Percentiles rank a stretch among this genome's conserved stretches.
Conservation (phyloP, 2,797 vertebrate genomes). For the Myotis daubentonii region DNA sequence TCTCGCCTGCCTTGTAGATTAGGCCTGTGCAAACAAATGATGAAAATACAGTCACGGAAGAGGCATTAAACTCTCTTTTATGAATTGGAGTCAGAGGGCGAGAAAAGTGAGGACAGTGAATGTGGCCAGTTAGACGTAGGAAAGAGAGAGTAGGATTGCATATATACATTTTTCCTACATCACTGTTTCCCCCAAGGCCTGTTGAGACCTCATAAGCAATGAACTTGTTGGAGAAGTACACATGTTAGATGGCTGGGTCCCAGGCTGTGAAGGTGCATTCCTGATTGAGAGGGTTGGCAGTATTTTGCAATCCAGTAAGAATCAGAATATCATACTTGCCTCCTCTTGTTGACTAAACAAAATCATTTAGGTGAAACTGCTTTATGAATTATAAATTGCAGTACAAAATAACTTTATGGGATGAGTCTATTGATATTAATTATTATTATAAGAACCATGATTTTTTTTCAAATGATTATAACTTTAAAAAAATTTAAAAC, state of each 20-base stretch:
- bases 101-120: background rate
- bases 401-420: background rate
- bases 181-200: background rate
- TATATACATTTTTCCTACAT: background rate
- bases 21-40: conserved; percentile 63
- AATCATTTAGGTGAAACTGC: conserved; percentile 16
- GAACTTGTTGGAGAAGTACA: background rate
- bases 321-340: background rate
- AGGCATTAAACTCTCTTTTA: background rate
- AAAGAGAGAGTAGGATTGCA: background rate
- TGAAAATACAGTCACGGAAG: background rate
- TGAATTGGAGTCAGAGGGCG: background rate
- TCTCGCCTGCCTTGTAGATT: conserved; percentile 53
- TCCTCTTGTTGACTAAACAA: conserved; percentile 37
- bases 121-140: background rate
- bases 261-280: background rate
- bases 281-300: background rate
- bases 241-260: background rate
- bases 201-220: background rate
- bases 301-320: background rate
- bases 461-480: conserved; percentile 4
- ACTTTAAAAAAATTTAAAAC: background rate
- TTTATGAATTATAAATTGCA: conserved; percentile 21
- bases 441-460: conserved; percentile 20
- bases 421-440: background rate